These are phyloP conservation scores for Scomber colias DNA, from an alignment of 2,113 vertebrate species.

Conservation along the genomic window DNA sequence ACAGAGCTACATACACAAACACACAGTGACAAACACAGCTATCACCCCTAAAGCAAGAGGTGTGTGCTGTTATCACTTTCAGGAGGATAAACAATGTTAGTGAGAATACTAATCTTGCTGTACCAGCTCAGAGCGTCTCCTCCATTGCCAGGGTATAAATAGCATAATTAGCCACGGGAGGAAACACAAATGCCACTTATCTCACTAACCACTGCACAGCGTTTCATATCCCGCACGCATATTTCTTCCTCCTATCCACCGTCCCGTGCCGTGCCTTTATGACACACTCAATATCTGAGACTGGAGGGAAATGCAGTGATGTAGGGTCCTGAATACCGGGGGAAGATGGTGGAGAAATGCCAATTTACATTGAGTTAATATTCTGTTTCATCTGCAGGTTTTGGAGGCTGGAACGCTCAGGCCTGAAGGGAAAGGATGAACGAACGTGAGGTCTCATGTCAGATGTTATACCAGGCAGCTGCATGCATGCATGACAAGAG, in stretches of 20 bases:
- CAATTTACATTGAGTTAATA: constrained; percentile 57
- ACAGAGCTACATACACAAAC: constrained; percentile 13
- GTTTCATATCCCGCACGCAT: constrained; percentile 53
- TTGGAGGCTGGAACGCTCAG: constrained; percentile 8
- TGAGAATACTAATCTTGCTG: constrained; percentile 76
- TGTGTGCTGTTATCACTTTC: constrained; percentile 70
- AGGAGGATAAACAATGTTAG: constrained; percentile 78
- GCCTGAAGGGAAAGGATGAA: constrained; percentile 37
- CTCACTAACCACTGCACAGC: constrained; percentile 64
- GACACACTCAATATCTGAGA: constrained; percentile 48
- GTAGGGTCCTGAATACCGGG: not conserved
- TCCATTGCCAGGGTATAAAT: constrained; percentile 70
- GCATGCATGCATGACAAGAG: constrained; percentile 26
- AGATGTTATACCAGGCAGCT: constrained; percentile 23
- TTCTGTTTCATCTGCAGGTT: constrained; percentile 67
- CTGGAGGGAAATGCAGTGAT: constrained; percentile 26
- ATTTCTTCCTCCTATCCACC: constrained; percentile 46
- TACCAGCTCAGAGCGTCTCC: constrained; percentile 73
- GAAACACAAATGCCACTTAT: constrained; percentile 82
- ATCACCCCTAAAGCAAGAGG: constrained; percentile 68
- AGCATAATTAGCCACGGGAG: constrained; percentile 80
- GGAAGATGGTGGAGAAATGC: constrained; percentile 15
- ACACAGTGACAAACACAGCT: constrained; percentile 29
- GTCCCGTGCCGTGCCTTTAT: constrained; percentile 21
- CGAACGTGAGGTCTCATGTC: constrained; percentile 30